Evolutionary conservation across 2,888 invertebrate genomes (phyloP).

Genomic region (Plebejus anna): DNA sequence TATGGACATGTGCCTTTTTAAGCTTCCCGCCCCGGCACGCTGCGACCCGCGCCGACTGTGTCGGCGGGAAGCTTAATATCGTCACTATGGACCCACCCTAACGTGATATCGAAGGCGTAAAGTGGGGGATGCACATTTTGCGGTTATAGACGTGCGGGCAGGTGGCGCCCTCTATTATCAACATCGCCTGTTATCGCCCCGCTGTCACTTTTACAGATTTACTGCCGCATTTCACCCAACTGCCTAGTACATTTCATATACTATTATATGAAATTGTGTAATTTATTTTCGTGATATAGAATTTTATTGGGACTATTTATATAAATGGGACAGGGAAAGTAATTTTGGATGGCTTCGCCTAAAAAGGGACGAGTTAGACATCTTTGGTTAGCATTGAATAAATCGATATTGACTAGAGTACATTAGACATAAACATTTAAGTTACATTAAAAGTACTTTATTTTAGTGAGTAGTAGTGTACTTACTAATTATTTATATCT

Average conservation of each 20-base stretch:
- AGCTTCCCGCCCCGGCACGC: too few relatives aligned
- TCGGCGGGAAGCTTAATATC: background rate
- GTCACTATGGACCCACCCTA: conserved; percentile 28
- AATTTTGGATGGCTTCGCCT: background rate
- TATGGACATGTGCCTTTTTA: too few relatives aligned
- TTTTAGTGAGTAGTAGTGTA: too few relatives aligned
- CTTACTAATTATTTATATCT: too few relatives aligned
- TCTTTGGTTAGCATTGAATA: background rate
- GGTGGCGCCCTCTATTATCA: conserved; percentile 60
- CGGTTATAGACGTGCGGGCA: conserved; percentile 43
- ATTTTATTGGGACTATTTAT: conserved; percentile 21
- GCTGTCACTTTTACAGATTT: conserved; percentile 40
- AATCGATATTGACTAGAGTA: too few relatives aligned
- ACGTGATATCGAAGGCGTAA: conserved; percentile 35
- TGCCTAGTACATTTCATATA: conserved; percentile 37
- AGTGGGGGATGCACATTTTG: conserved; percentile 37
- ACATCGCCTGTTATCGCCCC: conserved; percentile 60
- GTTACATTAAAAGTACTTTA: too few relatives aligned
- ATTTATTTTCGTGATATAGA: conserved; percentile 28
- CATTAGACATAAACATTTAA: too few relatives aligned
- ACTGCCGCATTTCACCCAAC: conserved; percentile 39
- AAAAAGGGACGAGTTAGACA: background rate
- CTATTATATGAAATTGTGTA: conserved; percentile 27
- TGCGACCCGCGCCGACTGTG: too few relatives aligned
- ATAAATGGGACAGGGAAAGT: background rate